Percentiles rank a stretch among this genome's conserved stretches.
phyloP scores from a whole-genome alignment of 1,140 invertebrate genomes.

The Scylla paramamosain region DNA sequence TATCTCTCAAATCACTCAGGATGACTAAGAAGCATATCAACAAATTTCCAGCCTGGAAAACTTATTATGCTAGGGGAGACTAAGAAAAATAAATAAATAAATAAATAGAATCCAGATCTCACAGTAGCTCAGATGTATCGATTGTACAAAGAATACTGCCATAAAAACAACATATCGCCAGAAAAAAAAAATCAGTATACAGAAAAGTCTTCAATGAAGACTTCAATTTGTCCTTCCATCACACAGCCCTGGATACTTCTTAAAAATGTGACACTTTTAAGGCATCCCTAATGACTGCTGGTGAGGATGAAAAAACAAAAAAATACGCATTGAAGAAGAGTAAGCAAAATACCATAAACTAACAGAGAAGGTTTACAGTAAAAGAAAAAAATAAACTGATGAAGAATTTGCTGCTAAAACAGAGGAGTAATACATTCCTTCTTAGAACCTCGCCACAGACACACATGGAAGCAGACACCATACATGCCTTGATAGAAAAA shows the following conservation, averaged over 20 bases:
- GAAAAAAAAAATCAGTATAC: constrained; percentile 38
- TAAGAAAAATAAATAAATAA: too few species aligned
- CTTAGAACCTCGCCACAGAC: constrained; percentile 60
- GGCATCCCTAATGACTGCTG: constrained; percentile 47
- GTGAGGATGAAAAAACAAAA: constrained; percentile 39
- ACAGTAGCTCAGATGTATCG: constrained; percentile 45
- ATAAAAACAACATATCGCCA: constrained; percentile 10
- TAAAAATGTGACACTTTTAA: constrained; percentile 49
- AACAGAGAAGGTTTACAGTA: constrained; percentile 16
- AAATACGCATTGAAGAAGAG: constrained; percentile 18
- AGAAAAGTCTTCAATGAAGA: constrained; percentile 39
- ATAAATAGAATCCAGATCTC: constrained; percentile 52
- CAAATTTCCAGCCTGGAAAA: constrained; percentile 16
- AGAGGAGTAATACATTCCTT: constrained; percentile 33
- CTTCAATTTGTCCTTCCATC: constrained; percentile 49
- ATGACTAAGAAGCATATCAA: constrained; percentile 26
- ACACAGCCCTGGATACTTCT: constrained; percentile 6
- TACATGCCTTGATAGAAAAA: constrained; percentile 51
- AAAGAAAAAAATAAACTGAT: constrained; percentile 37
- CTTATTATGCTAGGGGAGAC: background rate
- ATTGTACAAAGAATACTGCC: constrained; percentile 44
- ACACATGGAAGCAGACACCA: constrained; percentile 56
- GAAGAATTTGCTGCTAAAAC: constrained; percentile 21
- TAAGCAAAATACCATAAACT: constrained; percentile 32
- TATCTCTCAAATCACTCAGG: background rate